These are phyloP conservation scores for Drosophila mulleri DNA, from an alignment of 2,888 invertebrate genomes.

Conservation along the genomic window DNA sequence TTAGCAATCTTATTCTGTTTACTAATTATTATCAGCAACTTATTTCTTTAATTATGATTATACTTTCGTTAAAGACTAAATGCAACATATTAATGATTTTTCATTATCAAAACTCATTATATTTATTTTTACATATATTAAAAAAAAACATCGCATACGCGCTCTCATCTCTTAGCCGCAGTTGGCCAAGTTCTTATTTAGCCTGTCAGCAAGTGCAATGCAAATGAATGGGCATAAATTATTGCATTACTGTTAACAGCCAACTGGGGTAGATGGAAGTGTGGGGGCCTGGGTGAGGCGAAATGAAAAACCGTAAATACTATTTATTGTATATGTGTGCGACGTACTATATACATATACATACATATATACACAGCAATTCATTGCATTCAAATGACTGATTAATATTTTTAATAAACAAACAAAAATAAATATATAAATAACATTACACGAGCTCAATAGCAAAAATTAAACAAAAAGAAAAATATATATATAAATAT, in stretches of 20 bases:
- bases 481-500: not conserved
- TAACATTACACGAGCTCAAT: slow-evolving; percentile 37
- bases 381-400: slow-evolving; percentile 83
- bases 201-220: slow-evolving; percentile 59
- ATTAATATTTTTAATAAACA: slow-evolving; percentile 81
- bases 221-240: slow-evolving; percentile 69
- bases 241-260: slow-evolving; percentile 70
- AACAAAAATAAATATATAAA: slow-evolving; percentile 46
- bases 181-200: slow-evolving; percentile 51
- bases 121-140: not conserved
- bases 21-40: not conserved
- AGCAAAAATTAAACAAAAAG: slow-evolving; percentile 13
- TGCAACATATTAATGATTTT: too few relatives aligned
- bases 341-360: slow-evolving; percentile 3
- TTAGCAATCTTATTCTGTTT: not conserved
- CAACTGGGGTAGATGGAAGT: not conserved
- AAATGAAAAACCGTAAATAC: slow-evolving; percentile 42
- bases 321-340: slow-evolving; percentile 32
- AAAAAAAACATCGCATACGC: not conserved
- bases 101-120: not conserved
- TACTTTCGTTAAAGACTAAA: too few relatives aligned
- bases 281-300: not conserved
- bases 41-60: not conserved
- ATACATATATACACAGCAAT: slow-evolving; percentile 58
- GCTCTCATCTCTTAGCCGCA: slow-evolving; percentile 22